These are phyloP conservation scores for Dryobota labecula DNA, from an alignment of 2,888 invertebrate genomes.

Conservation along the genomic window DNA sequence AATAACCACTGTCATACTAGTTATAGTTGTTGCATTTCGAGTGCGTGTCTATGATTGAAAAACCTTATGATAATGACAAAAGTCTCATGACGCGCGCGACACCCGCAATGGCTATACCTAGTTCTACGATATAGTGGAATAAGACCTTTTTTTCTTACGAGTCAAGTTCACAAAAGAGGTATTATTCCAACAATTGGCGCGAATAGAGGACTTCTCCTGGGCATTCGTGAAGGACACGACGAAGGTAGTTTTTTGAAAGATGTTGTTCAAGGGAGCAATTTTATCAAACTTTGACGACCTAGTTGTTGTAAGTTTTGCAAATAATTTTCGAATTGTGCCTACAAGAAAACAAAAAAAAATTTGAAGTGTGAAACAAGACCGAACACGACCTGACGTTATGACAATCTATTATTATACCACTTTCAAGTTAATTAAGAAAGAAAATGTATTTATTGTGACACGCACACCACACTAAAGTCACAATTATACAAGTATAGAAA, in stretches of 20 bases:
- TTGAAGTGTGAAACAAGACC: background rate
- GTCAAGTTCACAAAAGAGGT: constrained; percentile 27
- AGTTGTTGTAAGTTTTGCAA: constrained; percentile 22
- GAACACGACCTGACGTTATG: background rate
- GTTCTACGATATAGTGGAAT: constrained; percentile 3
- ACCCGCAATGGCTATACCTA: background rate
- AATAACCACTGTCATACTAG: constrained; percentile 25
- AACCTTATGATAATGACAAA: background rate
- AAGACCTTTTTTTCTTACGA: constrained; percentile 27
- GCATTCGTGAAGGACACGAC: constrained; percentile 50
- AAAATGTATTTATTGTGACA: no score
- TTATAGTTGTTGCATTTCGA: background rate
- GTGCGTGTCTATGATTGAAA: background rate
- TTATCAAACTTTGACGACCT: constrained; percentile 54
- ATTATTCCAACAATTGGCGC: constrained; percentile 42
- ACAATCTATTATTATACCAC: no score
- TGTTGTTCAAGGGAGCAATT: constrained; percentile 59
- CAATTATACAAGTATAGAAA: no score
- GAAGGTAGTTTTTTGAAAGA: constrained; percentile 61
- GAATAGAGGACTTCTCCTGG: constrained; percentile 56
- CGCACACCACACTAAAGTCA: no score
- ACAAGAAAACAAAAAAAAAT: background rate
- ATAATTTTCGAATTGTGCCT: constrained; percentile 21
- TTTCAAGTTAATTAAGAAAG: no score
- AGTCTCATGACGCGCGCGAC: background rate